Evolutionary conservation across 2,113 vertebrate species (phyloP).

Genomic region (Pelecanus crispus): DNA sequence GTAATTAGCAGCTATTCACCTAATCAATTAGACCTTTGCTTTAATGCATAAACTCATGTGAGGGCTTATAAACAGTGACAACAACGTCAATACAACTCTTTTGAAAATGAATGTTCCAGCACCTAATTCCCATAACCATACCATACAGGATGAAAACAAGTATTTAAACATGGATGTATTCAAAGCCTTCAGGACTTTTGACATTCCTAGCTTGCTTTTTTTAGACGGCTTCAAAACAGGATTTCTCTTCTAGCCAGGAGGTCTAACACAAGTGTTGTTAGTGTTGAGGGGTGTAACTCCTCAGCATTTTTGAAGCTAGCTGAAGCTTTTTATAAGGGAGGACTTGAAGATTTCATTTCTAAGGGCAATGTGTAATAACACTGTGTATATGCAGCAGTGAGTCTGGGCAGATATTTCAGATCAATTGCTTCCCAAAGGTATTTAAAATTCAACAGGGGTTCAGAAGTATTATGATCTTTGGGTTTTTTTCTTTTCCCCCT

Average conservation of each 20-base stretch:
- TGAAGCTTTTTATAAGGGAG: background rate
- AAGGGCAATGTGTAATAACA: background rate
- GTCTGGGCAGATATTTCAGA: background rate
- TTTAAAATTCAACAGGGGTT: background rate
- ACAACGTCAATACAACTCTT: background rate
- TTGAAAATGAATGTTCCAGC: background rate
- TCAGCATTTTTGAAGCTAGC: background rate
- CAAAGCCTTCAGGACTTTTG: background rate
- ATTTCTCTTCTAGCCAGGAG: background rate
- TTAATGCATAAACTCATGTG: background rate
- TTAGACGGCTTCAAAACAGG: background rate
- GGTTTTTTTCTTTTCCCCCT: fast-evolving
- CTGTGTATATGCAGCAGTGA: background rate
- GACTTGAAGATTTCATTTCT: background rate
- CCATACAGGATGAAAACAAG: background rate
- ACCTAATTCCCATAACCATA: background rate
- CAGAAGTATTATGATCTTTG: background rate
- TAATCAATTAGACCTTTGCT: background rate
- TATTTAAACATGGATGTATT: background rate
- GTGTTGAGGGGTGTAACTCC: background rate
- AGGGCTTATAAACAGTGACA: background rate
- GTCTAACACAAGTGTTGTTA: no score
- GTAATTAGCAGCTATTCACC: background rate
- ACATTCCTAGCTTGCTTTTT: background rate
- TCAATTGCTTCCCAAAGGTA: background rate